Conservation (phyloP, 2,888 invertebrate species). For the Athrips mouffetella region DNA sequence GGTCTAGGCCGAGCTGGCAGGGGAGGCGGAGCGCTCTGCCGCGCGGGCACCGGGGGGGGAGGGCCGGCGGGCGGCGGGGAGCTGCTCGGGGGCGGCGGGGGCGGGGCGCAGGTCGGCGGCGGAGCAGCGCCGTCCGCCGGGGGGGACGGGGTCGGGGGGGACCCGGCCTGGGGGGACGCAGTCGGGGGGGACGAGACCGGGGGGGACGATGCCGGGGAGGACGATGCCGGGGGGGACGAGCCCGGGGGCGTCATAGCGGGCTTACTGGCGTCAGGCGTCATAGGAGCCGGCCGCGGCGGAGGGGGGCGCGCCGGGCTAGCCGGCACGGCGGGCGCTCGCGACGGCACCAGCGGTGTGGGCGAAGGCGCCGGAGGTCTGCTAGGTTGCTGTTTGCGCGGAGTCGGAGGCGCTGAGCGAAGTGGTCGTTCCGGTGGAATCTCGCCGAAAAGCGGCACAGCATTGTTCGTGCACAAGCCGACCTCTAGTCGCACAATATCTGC, state of each 20-base stretch:
- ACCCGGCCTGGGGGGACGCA: not conserved
- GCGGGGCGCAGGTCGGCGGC: slow-evolving; percentile 82
- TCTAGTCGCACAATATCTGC: slow-evolving; percentile 88
- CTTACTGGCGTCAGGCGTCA: not conserved
- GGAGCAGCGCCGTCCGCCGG: slow-evolving; percentile 79
- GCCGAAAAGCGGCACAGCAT: slow-evolving; percentile 87
- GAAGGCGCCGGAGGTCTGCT: slow-evolving; percentile 81
- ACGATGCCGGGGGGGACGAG: not conserved
- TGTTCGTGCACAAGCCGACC: slow-evolving; percentile 89
- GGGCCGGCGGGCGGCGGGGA: slow-evolving; percentile 59
- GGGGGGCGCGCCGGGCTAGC: slow-evolving; percentile 76
- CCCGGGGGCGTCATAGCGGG: not conserved
- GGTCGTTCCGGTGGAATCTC: slow-evolving; percentile 57
- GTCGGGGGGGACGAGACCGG: not conserved
- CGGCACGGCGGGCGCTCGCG: slow-evolving; percentile 65
- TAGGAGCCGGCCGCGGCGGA: slow-evolving; percentile 39
- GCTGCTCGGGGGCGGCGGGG: slow-evolving; percentile 55
- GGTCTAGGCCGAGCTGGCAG: slow-evolving; percentile 80
- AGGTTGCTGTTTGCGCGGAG: slow-evolving; percentile 73
- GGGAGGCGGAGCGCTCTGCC: slow-evolving; percentile 81
- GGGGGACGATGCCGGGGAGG: not conserved
- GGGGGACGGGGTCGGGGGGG: slow-evolving; percentile 52
- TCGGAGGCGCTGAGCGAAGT: slow-evolving; percentile 65
- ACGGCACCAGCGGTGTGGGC: slow-evolving; percentile 66
- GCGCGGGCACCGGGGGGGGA: slow-evolving; percentile 74